Percentiles rank a stretch among this genome's conserved stretches.
These are phyloP conservation scores for Plodia interpunctella DNA, from an alignment of 1,140 invertebrate genomes.

Conservation along the genomic window DNA sequence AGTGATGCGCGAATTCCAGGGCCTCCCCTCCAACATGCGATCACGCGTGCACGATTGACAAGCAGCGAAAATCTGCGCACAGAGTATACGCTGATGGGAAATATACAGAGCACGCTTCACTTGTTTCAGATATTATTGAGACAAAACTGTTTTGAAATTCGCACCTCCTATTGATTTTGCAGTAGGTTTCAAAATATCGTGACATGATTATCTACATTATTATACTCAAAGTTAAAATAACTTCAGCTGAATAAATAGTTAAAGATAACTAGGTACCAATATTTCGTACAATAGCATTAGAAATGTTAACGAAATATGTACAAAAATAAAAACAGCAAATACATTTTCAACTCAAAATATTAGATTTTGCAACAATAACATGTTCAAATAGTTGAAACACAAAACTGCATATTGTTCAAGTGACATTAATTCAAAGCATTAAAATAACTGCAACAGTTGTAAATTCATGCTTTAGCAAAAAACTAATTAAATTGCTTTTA, in stretches of 20 bases:
- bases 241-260: too few relatives aligned
- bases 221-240: too few relatives aligned
- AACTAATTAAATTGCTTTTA: conserved; percentile 6
- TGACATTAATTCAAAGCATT: neutral
- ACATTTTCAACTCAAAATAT: too few relatives aligned
- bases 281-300: too few relatives aligned
- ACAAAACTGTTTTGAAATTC: neutral
- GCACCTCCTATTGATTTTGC: neutral
- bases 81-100: neutral
- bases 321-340: too few relatives aligned
- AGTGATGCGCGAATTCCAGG: conserved; percentile 40
- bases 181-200: too few relatives aligned
- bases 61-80: conserved; percentile 40
- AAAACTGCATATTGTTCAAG: neutral
- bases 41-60: conserved; percentile 57
- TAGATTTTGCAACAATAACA: too few relatives aligned
- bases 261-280: too few relatives aligned
- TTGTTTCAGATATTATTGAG: neutral
- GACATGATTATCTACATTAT: too few relatives aligned
- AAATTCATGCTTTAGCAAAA: conserved; percentile 4
- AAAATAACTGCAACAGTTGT: neutral
- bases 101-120: neutral
- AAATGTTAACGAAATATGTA: too few relatives aligned
- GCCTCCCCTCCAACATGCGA: conserved; percentile 30
- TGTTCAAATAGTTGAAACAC: too few relatives aligned